phyloP scores from a whole-genome alignment of 2,113 vertebrate species.

The Brachypteracias leptosomus region DNA sequence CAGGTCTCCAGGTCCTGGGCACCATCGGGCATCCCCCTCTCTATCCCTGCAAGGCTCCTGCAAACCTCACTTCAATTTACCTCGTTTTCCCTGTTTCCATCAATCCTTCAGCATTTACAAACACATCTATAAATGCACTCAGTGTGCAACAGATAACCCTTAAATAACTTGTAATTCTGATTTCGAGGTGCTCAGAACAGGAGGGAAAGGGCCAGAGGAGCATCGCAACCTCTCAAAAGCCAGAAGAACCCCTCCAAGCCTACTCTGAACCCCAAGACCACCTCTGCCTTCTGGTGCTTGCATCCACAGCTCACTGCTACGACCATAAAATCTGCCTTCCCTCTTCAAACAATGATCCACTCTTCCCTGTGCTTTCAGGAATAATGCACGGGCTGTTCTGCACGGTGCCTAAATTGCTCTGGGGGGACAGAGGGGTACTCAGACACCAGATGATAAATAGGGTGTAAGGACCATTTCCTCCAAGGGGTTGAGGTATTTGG shows the following conservation, averaged over 20 bases:
- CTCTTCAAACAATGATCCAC: not conserved
- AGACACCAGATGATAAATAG: not conserved
- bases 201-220: not conserved
- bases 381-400: not conserved
- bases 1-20: accelerated
- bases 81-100: not conserved
- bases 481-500: not conserved
- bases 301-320: not conserved
- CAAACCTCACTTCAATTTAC: not conserved
- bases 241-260: not conserved
- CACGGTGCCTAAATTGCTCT: not conserved
- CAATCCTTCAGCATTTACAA: not conserved
- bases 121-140: not conserved
- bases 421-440: not conserved
- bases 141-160: not conserved
- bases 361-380: not conserved
- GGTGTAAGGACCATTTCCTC: not conserved
- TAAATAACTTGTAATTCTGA: not conserved
- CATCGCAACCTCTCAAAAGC: not conserved
- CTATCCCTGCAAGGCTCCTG: not conserved
- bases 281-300: not conserved
- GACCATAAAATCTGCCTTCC: not conserved
- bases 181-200: not conserved
- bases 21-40: not conserved
- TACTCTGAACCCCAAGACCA: accelerated